A percentile compares a stretch with the other conserved stretches of the same genome.
Evolutionary conservation across 2,113 vertebrate species (phyloP).

Genomic region (Tenrec ecaudatus): DNA sequence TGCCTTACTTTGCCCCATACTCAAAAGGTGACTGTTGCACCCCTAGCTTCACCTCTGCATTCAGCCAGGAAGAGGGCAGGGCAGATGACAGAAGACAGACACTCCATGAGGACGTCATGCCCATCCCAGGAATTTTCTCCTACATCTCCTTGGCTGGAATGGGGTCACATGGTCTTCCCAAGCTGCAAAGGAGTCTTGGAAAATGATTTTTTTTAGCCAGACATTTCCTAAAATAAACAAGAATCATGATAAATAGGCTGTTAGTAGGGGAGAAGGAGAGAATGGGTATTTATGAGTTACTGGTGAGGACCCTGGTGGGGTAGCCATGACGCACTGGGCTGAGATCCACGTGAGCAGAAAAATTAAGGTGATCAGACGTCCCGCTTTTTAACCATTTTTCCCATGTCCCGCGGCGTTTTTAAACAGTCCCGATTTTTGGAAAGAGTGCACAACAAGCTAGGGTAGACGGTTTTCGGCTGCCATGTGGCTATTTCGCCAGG

Average conservation of each 20-base stretch:
- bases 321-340: too few relatives aligned
- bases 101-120: not conserved
- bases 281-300: not conserved
- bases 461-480: too few relatives aligned
- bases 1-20: not conserved
- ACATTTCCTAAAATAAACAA: not conserved
- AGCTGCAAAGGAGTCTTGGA: not conserved
- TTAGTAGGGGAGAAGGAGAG: not conserved
- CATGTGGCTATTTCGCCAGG: too few relatives aligned
- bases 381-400: too few relatives aligned
- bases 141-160: not conserved
- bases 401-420: too few relatives aligned
- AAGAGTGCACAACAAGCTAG: too few relatives aligned
- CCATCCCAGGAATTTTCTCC: not conserved
- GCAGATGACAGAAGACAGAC: not conserved
- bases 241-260: not conserved
- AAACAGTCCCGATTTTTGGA: too few relatives aligned
- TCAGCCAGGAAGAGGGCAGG: not conserved
- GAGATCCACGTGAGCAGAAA: too few relatives aligned
- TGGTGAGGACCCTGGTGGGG: too few relatives aligned
- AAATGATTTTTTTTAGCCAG: conserved; percentile 19
- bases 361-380: too few relatives aligned
- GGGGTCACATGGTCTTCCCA: not conserved
- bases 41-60: not conserved
- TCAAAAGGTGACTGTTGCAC: not conserved